These are phyloP conservation scores for Nineta flava DNA, from an alignment of 2,888 invertebrate genomes.

Conservation along the genomic window DNA sequence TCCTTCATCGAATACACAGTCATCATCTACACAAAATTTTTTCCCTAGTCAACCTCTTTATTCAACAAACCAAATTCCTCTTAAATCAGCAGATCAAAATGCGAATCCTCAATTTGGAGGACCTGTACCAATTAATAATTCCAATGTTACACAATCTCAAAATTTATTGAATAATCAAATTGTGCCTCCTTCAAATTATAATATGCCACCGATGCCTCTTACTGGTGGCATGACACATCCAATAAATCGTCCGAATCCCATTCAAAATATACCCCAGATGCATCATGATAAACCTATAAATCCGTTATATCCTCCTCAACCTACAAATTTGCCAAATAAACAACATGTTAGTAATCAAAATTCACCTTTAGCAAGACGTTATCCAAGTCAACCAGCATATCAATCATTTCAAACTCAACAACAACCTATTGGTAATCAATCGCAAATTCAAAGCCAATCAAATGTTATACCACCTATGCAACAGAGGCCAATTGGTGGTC, in stretches of 20 bases:
- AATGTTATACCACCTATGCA: constrained; percentile 1
- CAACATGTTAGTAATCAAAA: background rate
- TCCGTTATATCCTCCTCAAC: no score
- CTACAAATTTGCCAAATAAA: no score
- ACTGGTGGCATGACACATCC: no score
- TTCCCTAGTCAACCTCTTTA: background rate
- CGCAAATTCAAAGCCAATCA: constrained; percentile 4
- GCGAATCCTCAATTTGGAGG: background rate
- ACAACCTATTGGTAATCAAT: background rate
- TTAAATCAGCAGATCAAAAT: background rate
- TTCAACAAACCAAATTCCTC: background rate
- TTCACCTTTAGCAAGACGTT: background rate
- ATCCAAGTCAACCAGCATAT: background rate
- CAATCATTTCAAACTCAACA: background rate
- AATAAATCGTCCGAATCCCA: no score
- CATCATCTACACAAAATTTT: no score
- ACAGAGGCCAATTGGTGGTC: background rate
- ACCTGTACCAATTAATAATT: constrained; percentile 1
- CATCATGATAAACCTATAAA: no score
- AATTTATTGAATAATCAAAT: background rate
- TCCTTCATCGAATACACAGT: no score
- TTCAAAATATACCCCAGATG: no score
- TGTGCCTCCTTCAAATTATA: constrained; percentile 1
- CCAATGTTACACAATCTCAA: background rate
- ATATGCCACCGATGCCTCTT: no score